Percentiles rank a stretch among this genome's conserved stretches.
These are phyloP conservation scores for Drosophila persimilis DNA, from an alignment of 1,140 invertebrate genomes.

Conservation along the genomic window DNA sequence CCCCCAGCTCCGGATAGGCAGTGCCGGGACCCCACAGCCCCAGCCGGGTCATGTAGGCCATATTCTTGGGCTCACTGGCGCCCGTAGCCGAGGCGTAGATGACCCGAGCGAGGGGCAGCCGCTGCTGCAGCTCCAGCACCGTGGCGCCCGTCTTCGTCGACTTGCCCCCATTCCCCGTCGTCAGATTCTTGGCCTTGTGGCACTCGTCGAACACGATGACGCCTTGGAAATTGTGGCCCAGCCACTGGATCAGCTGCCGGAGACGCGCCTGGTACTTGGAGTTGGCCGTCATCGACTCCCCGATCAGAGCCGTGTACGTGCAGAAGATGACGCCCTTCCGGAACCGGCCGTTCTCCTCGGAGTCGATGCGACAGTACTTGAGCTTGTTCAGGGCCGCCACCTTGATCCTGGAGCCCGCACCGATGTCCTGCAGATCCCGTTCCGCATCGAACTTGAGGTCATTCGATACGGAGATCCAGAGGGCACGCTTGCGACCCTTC, in stretches of 20 bases:
- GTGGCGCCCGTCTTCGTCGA: slow-evolving; percentile 94
- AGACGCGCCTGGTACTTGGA: slow-evolving; percentile 96
- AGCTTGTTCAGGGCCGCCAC: slow-evolving; percentile 96
- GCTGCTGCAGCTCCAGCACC: slow-evolving; percentile 97
- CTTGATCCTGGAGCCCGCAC: slow-evolving; percentile 86
- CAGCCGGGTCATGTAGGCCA: slow-evolving; percentile 99
- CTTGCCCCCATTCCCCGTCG: slow-evolving; percentile 96
- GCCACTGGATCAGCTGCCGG: slow-evolving; percentile 98
- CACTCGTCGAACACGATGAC: slow-evolving; percentile 99
- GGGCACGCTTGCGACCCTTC: slow-evolving; percentile 93
- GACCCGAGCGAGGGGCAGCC: slow-evolving; percentile 95
- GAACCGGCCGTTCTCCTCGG: slow-evolving; percentile 93
- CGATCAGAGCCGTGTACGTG: slow-evolving; percentile 99
- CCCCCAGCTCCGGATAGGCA: slow-evolving; percentile 95
- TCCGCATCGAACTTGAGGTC: slow-evolving; percentile 99
- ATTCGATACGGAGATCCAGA: slow-evolving; percentile 99
- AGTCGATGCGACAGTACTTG: slow-evolving; percentile 97
- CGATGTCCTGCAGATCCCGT: slow-evolving; percentile 97
- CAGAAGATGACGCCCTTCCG: slow-evolving; percentile 98
- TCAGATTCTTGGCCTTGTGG: slow-evolving; percentile 99
- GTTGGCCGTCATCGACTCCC: slow-evolving; percentile 93
- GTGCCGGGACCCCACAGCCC: slow-evolving; percentile 99
- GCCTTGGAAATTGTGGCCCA: slow-evolving; percentile 97
- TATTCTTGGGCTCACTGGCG: slow-evolving; percentile 98
- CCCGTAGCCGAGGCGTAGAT: slow-evolving; percentile 99